Evolutionary conservation across 2,888 invertebrate genomes (phyloP), one percentile per base, ranked within the genome.

Genomic region (Therioaphis trifolii): DNA sequence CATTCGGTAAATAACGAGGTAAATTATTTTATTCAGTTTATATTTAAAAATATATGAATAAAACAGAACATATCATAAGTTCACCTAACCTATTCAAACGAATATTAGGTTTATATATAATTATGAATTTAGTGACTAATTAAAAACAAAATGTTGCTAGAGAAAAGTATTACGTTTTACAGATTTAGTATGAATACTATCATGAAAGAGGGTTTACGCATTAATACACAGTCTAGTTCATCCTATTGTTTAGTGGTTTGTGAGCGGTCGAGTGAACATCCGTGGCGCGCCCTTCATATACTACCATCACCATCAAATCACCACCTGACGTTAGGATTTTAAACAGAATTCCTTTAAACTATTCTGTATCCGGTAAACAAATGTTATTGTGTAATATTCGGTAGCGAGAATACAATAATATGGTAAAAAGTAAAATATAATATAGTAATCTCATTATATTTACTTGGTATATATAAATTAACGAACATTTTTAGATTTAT

Each of bases 251-350:
- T 35, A 74, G 35, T 40, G 49, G 82, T 61, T 63, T 63, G 72
- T 82, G 63, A 66, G 72, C 82, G 74, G 82, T 82, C 72, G 49
- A 82, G 82, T 82, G 82, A 74, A 82, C 82, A 74, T 82, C 82
- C 82, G 82, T 40, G 78, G 52, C 21, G 63, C 46, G 74, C 74
- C 82, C 82, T 74, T 82, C 74, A 74, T n/a, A n/a, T n/a, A n/a
- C n/a, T n/a, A n/a, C n/a, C n/a, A n/a, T 24, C 7, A 71, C 61
- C 24, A 66, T 55, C 46, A 72, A 49, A 82, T 46, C 49, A 74
- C 74, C 82, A 82, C 82, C 82, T 82, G 82, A 74, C 82, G 55
- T 40, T 74, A 55, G 55, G 52, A 79, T 79, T 82, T 80, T 61
- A 21, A 27, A 82, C 58, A 18, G 66, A 74, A 82, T 82, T 82